phyloP scores from a whole-genome alignment of 2,888 invertebrate species.

The Antheraea yamamai region DNA sequence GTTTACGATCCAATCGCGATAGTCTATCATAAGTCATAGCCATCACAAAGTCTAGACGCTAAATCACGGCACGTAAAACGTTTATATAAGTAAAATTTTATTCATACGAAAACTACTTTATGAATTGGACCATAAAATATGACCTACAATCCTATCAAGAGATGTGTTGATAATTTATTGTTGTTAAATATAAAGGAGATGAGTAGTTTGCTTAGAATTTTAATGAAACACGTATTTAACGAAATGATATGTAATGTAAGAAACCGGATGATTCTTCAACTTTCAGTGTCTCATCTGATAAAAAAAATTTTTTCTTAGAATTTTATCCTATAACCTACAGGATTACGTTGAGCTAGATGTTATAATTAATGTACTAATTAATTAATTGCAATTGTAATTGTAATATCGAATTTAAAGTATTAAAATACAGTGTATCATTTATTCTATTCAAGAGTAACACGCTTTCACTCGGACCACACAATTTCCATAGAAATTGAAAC shows the following conservation, averaged over 20 bases:
- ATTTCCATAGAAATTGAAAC: conserved; percentile 46
- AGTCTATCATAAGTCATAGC: conserved; percentile 11
- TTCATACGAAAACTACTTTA: conserved; percentile 17
- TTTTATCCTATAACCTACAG: background rate
- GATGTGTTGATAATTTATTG: background rate
- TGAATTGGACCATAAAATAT: background rate
- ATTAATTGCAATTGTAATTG: background rate
- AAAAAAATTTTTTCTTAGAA: background rate
- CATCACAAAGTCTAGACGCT: conserved; percentile 7
- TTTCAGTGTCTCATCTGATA: background rate
- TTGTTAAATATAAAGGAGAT: background rate
- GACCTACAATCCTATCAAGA: background rate
- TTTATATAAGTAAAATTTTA: conserved; percentile 19
- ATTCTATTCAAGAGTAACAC: conserved; percentile 1
- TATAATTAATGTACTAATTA: background rate
- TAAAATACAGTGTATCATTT: background rate
- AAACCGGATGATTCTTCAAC: background rate
- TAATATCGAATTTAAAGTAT: background rate
- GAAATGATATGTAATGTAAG: background rate
- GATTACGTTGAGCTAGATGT: background rate
- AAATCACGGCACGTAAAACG: conserved; percentile 14
- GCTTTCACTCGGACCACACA: conserved; percentile 28
- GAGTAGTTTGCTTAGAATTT: background rate
- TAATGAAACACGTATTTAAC: background rate
- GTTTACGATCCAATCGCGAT: conserved; percentile 11